Conservation (phyloP, 1,140 invertebrate genomes). For the Caerostris extrusa region DNA sequence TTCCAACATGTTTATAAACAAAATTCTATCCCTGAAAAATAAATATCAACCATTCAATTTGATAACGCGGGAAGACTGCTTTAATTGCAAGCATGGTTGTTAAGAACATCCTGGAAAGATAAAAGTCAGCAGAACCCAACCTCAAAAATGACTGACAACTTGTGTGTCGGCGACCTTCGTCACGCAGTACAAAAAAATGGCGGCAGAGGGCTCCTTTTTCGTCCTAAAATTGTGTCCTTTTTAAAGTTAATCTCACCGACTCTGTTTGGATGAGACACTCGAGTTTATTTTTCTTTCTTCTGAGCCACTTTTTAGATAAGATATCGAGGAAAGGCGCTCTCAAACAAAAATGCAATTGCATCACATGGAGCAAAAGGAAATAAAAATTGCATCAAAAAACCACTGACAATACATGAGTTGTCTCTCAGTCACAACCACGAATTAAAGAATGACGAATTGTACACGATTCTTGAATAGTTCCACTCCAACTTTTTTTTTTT, state of each 20-base stretch:
- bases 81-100: neutral
- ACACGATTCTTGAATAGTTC: too few species aligned
- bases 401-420: too few species aligned
- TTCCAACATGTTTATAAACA: too few species aligned
- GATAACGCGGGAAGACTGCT: neutral
- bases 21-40: too few species aligned
- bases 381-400: too few species aligned
- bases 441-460: too few species aligned
- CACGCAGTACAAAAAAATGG: neutral
- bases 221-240: neutral
- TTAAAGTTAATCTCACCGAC: neutral
- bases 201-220: neutral
- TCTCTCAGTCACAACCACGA: too few species aligned
- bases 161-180: neutral
- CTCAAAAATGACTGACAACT: neutral
- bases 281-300: neutral
- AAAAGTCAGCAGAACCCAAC: neutral
- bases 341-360: neutral
- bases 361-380: too few species aligned
- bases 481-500: too few species aligned
- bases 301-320: neutral
- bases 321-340: neutral
- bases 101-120: neutral
- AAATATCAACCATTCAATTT: too few species aligned
- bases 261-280: neutral